Evolutionary conservation across 2,797 vertebrate species (phyloP).

Genomic region (Moxostoma hubbsi): DNA sequence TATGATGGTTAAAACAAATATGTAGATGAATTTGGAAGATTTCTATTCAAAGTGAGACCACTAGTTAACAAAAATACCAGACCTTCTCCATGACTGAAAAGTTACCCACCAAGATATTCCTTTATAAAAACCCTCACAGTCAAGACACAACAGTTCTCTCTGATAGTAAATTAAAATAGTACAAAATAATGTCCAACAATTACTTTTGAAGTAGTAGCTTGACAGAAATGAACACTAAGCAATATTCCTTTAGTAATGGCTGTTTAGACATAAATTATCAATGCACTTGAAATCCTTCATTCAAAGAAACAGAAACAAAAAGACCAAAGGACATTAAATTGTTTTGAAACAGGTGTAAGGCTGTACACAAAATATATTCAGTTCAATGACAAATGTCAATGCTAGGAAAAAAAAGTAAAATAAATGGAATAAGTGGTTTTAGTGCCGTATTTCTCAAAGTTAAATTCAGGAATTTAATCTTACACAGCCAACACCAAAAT

Average conservation of each 20-base stretch:
- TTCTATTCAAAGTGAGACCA: constrained; percentile 30
- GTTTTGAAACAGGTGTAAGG: constrained; percentile 51
- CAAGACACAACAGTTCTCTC: constrained; percentile 19
- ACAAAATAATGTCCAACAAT: constrained; percentile 7
- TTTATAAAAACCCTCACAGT: constrained; percentile 34
- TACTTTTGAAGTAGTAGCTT: constrained; percentile 63
- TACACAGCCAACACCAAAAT: constrained; percentile 36
- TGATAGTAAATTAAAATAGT: constrained; percentile 18
- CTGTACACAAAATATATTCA: constrained; percentile 50
- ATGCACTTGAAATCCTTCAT: constrained; percentile 47
- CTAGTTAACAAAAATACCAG: constrained; percentile 32
- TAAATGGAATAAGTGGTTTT: constrained; percentile 49
- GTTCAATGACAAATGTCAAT: constrained; percentile 44
- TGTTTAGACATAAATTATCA: constrained; percentile 26
- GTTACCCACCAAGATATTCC: constrained; percentile 28
- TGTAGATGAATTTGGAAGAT: background rate
- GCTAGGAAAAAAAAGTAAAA: constrained; percentile 36
- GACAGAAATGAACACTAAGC: constrained; percentile 61
- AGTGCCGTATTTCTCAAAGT: constrained; percentile 42
- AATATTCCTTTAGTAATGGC: background rate
- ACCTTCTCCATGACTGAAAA: constrained; percentile 3
- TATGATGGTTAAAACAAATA: constrained; percentile 23
- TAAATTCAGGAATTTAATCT: constrained; percentile 46
- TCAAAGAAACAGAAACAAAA: constrained; percentile 50
- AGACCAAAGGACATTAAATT: constrained; percentile 48